A percentile compares a stretch with the other conserved stretches of the same genome.
These are phyloP conservation scores for Dolichopus griseipennis DNA, from an alignment of 2,888 invertebrate species.

Conservation along the genomic window DNA sequence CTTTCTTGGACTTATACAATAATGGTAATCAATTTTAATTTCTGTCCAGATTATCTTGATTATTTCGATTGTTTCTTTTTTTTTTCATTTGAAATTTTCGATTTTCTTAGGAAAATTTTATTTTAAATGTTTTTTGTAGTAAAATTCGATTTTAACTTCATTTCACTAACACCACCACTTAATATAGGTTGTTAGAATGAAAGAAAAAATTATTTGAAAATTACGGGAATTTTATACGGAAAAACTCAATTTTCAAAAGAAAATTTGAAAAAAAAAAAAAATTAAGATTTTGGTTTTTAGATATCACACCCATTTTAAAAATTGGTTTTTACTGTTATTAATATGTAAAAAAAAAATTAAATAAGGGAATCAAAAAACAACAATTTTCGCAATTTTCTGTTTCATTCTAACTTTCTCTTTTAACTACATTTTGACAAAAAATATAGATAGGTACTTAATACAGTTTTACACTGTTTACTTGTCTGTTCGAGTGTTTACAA, in stretches of 20 bases:
- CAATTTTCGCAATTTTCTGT: background rate
- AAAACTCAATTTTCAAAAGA: constrained; percentile 2
- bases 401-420: background rate
- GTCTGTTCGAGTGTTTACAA: no score
- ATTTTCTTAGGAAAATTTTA: background rate
- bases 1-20: background rate
- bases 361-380: background rate
- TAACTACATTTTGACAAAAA: no score
- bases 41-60: constrained; percentile 4
- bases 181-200: no score
- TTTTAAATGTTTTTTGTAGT: background rate
- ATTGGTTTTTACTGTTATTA: background rate
- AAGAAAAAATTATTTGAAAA: background rate
- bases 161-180: background rate
- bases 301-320: background rate
- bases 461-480: no score
- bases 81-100: background rate
- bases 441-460: no score
- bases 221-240: background rate
- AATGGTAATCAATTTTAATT: constrained; percentile 6
- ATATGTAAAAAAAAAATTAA: background rate
- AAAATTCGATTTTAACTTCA: background rate
- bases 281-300: background rate
- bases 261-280: background rate
- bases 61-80: background rate